Conservation (phyloP, 2,888 invertebrate species). For the Adineta ricciae region DNA sequence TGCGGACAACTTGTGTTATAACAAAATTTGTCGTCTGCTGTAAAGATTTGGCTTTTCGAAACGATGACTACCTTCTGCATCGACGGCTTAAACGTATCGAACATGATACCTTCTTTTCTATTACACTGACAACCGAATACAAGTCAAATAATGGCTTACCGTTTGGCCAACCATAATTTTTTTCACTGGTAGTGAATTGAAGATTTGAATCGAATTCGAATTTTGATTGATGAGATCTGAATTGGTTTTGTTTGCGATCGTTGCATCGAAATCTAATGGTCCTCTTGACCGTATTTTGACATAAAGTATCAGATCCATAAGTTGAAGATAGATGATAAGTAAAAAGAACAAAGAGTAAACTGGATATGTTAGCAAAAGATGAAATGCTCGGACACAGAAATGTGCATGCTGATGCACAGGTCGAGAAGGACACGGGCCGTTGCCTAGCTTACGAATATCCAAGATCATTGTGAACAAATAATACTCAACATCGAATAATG, state of each 20-base stretch:
- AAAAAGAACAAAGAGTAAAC: neutral
- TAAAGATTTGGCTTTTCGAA: too few species aligned
- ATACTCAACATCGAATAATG: neutral
- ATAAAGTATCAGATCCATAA: neutral
- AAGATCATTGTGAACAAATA: neutral
- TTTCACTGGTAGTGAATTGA: neutral
- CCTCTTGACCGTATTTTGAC: neutral
- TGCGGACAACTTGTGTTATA: too few species aligned
- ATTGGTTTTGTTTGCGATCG: neutral
- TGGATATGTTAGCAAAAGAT: neutral
- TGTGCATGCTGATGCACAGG: neutral
- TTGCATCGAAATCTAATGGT: neutral
- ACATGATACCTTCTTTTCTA: too few species aligned
- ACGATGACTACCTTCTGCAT: too few species aligned
- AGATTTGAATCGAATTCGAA: neutral
- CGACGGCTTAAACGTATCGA: too few species aligned
- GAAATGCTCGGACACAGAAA: neutral
- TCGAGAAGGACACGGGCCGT: neutral
- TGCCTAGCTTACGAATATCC: neutral
- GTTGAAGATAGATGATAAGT: neutral
- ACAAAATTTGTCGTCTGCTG: too few species aligned
- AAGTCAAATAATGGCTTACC: neutral
- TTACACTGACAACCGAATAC: too few species aligned
- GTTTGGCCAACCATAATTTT: conserved; percentile 16
- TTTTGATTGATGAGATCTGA: neutral